Evolutionary conservation across 2,797 vertebrate species (phyloP).

Genomic region (Myotis planiceps): DNA sequence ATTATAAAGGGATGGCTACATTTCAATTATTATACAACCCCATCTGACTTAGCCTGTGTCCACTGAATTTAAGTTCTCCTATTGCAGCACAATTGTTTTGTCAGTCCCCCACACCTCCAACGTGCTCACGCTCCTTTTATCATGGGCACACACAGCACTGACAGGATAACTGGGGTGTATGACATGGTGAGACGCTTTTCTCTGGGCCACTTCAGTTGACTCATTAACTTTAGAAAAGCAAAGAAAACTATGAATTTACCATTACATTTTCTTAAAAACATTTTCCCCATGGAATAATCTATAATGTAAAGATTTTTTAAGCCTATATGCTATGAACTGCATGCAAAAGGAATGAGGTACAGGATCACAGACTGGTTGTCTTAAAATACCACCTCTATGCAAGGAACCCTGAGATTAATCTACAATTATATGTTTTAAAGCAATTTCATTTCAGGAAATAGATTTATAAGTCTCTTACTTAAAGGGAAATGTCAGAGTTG

Average conservation of each 20-base stretch:
- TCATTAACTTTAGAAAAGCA: background rate
- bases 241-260: background rate
- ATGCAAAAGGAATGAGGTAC: background rate
- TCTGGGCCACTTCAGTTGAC: background rate
- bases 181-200: background rate
- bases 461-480: background rate
- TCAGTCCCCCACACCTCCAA: too few relatives aligned
- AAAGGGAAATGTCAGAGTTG: background rate
- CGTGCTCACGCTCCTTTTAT: too few relatives aligned
- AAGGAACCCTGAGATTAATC: background rate
- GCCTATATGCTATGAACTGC: background rate
- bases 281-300: background rate
- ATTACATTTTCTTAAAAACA: conserved; percentile 14
- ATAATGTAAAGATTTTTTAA: background rate
- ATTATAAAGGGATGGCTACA: background rate
- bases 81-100: background rate
- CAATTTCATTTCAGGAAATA: conserved; percentile 35
- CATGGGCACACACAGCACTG: background rate
- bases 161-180: background rate
- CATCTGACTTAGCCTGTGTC: background rate
- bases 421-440: background rate
- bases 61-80: background rate
- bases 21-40: background rate
- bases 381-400: background rate
- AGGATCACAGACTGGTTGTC: background rate